Evolutionary conservation across 2,888 invertebrate species (phyloP).

Genomic region (Eupeodes latifasciatus): DNA sequence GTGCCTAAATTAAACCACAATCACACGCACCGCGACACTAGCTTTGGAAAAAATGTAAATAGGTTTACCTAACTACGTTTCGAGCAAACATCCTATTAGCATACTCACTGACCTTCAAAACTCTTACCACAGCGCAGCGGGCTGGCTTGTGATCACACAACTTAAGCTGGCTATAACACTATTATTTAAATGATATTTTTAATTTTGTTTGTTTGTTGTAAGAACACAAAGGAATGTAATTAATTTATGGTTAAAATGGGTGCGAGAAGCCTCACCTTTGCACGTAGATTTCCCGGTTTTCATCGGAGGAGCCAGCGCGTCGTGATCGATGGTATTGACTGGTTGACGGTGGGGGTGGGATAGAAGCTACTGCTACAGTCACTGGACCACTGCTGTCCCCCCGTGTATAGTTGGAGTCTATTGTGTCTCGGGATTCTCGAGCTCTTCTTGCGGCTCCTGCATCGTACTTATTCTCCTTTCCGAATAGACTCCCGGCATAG

Average conservation of each 20-base stretch:
- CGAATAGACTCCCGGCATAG: constrained; percentile 92
- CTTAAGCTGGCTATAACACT: constrained; percentile 39
- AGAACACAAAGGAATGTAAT: constrained; percentile 53
- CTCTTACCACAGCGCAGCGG: constrained; percentile 42
- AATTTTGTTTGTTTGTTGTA: constrained; percentile 17
- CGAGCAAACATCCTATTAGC: constrained; percentile 63
- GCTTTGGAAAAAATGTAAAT: constrained; percentile 31
- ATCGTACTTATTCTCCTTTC: constrained; percentile 93
- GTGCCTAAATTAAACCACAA: constrained; percentile 40
- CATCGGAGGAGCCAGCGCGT: constrained; percentile 65
- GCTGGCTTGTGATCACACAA: constrained; percentile 59
- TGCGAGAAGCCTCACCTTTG: constrained; percentile 83
- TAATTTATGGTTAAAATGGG: constrained; percentile 18
- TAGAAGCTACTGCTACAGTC: constrained; percentile 21
- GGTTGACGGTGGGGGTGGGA: constrained; percentile 35
- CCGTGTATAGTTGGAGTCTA: constrained; percentile 47
- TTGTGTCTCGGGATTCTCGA: constrained; percentile 78
- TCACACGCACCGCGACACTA: constrained; percentile 58
- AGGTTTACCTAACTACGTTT: constrained; percentile 19
- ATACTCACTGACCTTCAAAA: constrained; percentile 73
- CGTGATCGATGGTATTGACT: constrained; percentile 70
- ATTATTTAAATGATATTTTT: constrained; percentile 34
- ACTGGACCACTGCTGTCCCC: constrained; percentile 65
- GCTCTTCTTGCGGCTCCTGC: constrained; percentile 84
- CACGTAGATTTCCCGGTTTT: constrained; percentile 80